Evolutionary conservation across 2,888 invertebrate species (phyloP), one percentile per base, ranked within the genome.

Genomic region (Coronaproctus castanopsis): DNA sequence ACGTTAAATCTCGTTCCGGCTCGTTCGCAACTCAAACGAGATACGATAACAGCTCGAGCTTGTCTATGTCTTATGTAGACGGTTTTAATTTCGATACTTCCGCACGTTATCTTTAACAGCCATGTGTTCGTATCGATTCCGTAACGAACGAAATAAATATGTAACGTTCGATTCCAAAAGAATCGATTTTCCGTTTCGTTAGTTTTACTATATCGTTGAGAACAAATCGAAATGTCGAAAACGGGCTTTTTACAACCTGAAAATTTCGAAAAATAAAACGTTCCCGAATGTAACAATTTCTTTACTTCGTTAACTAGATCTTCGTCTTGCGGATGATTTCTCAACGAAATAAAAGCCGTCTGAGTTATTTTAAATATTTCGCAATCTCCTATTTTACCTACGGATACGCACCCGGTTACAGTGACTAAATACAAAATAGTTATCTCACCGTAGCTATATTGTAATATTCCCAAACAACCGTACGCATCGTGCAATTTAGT

Each of bases 1-100:
- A 97, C 96, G 76, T 97, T 96, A 71, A 98, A 99, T 65, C 85
- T 80, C 22, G 98, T 99, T 24, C 98, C 98, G 59, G 97, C 97
- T 66, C 98, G 78, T 74, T 99, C 97, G 74, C 93, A 96, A 70
- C 95, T 95, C 24, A 99, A 78, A 62, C 98, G 79, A 1, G 98
- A 98, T 62, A 98, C 82, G 22, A 98, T 81, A n/a, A 91, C 89
- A 2, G 95, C 93, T 66, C 88, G 78, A 2, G 95, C 97, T 73
- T 93, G 93, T 58, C 87, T 80, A 67, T 90, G 87, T 0, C 95
- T 95, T 55, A 93, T 93, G 74, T 98, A 99, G n/a, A 98, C 88
- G 1, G 97, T 98, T 62, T 95, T 81, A 64, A 98, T 87, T 75
- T 97, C 95, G 20, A 98, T 87, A 59, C 91, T 92, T 20, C 98